Percentiles rank a stretch among this genome's conserved stretches.
These are phyloP conservation scores for Acromyrmex heyeri DNA, from an alignment of 1,140 invertebrate genomes.

Conservation along the genomic window DNA sequence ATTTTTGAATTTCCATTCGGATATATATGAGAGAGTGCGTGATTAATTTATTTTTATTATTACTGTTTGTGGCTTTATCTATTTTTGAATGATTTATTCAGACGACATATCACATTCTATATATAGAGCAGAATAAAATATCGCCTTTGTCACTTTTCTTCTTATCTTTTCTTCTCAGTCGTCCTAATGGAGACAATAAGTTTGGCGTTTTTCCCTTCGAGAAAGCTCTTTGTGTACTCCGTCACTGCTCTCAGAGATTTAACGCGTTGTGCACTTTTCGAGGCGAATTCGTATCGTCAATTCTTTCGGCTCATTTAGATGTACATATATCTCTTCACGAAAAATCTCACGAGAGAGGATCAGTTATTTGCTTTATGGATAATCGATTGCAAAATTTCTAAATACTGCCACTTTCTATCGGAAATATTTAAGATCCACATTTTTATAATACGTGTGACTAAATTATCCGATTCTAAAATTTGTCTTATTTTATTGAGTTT, in stretches of 20 bases:
- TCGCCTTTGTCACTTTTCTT: slow-evolving; percentile 13
- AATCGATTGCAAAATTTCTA: not conserved
- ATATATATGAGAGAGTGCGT: not conserved
- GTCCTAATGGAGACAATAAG: not conserved
- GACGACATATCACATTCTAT: not conserved
- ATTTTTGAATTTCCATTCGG: not conserved
- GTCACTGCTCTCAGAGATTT: slow-evolving; percentile 63
- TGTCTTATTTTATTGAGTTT: not conserved
- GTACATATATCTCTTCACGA: not conserved
- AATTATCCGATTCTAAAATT: not conserved
- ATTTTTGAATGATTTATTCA: slow-evolving; percentile 1
- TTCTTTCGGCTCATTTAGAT: not conserved
- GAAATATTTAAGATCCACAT: not conserved
- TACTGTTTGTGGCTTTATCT: not conserved
- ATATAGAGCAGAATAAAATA: slow-evolving; percentile 18
- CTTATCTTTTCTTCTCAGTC: slow-evolving; percentile 10
- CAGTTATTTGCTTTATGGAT: not conserved
- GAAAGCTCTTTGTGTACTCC: slow-evolving; percentile 38
- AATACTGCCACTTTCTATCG: not conserved
- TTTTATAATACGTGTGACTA: not conserved
- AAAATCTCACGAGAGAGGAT: slow-evolving; percentile 29
- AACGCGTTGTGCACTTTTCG: slow-evolving; percentile 49
- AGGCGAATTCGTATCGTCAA: slow-evolving; percentile 14
- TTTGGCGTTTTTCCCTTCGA: slow-evolving; percentile 25
- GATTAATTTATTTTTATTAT: not conserved